Percentiles rank a stretch among this genome's conserved stretches.
Conservation (phyloP, 92 coral and sea anemone genomes). For the Zoanthus solanderi region DNA sequence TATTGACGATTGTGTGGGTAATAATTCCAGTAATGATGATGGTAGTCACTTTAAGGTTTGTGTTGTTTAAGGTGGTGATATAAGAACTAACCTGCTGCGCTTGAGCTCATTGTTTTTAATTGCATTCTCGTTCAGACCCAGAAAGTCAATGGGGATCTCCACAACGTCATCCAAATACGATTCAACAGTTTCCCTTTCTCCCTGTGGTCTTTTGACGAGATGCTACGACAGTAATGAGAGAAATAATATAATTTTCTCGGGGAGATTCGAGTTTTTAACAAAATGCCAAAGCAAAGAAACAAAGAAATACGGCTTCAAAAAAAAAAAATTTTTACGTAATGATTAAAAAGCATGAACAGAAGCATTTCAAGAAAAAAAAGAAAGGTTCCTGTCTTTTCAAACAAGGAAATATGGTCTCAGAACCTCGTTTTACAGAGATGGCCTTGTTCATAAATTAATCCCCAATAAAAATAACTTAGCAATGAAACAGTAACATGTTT, state of each 20-base stretch:
- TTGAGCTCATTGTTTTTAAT: conserved; percentile 38
- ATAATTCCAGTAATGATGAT: neutral
- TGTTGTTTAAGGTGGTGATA: neutral
- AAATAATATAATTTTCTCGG: neutral
- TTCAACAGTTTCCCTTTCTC: conserved; percentile 53
- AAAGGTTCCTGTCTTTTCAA: too few species aligned
- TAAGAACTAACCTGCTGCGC: conserved; percentile 68
- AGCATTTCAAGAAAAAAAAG: too few species aligned
- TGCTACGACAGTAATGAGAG: conserved; percentile 12
- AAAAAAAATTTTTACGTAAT: too few species aligned
- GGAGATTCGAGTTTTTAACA: neutral
- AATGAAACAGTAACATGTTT: too few species aligned
- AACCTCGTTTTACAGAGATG: too few species aligned
- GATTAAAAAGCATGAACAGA: too few species aligned
- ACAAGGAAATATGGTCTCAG: too few species aligned
- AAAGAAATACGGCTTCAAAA: too few species aligned
- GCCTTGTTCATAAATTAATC: too few species aligned
- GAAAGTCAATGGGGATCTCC: conserved; percentile 65
- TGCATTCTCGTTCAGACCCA: conserved; percentile 65
- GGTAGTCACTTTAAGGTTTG: neutral
- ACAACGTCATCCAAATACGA: conserved; percentile 57
- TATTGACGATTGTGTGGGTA: neutral
- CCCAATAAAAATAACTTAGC: too few species aligned
- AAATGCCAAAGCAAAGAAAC: too few species aligned
- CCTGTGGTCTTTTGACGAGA: conserved; percentile 35